Evolutionary conservation across 1,140 invertebrate species (phyloP).

Genomic region (Cotesia typhae): DNA sequence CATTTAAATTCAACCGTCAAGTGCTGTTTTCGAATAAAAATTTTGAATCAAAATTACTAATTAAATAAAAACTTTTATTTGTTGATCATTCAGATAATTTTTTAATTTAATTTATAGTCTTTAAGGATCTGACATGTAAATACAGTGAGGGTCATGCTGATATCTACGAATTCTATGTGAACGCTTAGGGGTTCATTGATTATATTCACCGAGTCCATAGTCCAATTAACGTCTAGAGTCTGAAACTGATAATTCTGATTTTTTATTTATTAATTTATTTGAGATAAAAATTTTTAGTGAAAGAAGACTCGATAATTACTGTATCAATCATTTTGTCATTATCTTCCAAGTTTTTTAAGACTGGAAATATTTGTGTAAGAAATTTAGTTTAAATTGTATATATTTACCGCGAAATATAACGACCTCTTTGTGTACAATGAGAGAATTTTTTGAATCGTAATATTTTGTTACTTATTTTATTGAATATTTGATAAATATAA

Average conservation of each 20-base stretch:
- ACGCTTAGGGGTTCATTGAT: conserved; percentile 6
- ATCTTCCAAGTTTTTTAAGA: background rate
- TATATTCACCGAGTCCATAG: conserved; percentile 28
- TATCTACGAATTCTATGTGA: background rate
- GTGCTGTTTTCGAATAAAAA: too few species aligned
- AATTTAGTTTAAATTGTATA: too few species aligned
- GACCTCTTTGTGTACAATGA: too few species aligned
- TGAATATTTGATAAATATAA: too few species aligned
- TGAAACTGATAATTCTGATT: conserved; percentile 30
- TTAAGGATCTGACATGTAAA: conserved; percentile 4
- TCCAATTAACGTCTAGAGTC: conserved; percentile 33
- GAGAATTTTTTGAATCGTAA: too few species aligned
- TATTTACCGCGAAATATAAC: too few species aligned
- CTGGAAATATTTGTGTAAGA: background rate
- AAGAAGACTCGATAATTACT: background rate
- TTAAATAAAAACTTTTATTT: too few species aligned
- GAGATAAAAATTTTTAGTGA: background rate
- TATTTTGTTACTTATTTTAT: too few species aligned
- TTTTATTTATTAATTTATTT: background rate
- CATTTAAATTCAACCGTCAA: too few species aligned
- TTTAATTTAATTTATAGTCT: background rate
- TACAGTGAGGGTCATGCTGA: background rate
- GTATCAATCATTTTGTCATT: conserved; percentile 1
- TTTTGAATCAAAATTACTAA: background rate
- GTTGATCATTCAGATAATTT: background rate